These are phyloP conservation scores for Proisotoma minuta DNA, from an alignment of 2,888 invertebrate genomes.

Conservation along the genomic window DNA sequence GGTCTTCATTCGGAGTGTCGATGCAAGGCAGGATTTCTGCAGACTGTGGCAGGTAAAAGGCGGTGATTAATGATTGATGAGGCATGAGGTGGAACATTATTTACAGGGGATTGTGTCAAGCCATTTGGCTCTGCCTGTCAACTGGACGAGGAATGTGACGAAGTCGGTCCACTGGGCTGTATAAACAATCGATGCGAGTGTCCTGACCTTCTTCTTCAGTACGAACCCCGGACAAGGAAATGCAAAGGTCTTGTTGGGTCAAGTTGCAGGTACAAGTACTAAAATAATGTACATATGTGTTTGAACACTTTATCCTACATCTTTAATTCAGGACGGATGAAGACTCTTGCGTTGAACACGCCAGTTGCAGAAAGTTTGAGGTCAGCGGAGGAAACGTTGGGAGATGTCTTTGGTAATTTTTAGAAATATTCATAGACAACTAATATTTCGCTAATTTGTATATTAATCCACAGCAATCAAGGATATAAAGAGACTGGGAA, in stretches of 20 bases:
- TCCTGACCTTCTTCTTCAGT: conserved; percentile 17
- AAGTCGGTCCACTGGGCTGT: conserved; percentile 6
- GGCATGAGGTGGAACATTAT: too few species aligned
- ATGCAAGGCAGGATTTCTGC: conserved; percentile 32
- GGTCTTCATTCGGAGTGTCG: conserved; percentile 26
- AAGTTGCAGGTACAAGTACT: neutral
- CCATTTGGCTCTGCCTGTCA: conserved; percentile 29
- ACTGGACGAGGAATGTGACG: conserved; percentile 27
- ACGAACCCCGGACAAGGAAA: conserved; percentile 22
- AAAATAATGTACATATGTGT: neutral
- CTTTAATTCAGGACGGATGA: conserved; percentile 16
- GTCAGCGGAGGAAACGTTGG: conserved; percentile 23
- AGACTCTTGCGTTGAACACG: conserved; percentile 29
- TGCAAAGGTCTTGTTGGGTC: conserved; percentile 28
- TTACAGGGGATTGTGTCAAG: conserved; percentile 34
- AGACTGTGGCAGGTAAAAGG: conserved; percentile 15
- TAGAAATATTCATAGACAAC: neutral
- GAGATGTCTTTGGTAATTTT: conserved; percentile 20
- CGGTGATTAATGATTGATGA: too few species aligned
- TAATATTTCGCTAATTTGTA: neutral
- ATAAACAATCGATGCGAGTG: conserved; percentile 12
- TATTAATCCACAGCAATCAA: conserved; percentile 8
- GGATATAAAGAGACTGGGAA: conserved; percentile 23
- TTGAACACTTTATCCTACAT: neutral
- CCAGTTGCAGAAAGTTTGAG: conserved; percentile 19